Evolutionary conservation across 1,140 invertebrate species (phyloP).

Genomic region (Doryteuthis pealeii): DNA sequence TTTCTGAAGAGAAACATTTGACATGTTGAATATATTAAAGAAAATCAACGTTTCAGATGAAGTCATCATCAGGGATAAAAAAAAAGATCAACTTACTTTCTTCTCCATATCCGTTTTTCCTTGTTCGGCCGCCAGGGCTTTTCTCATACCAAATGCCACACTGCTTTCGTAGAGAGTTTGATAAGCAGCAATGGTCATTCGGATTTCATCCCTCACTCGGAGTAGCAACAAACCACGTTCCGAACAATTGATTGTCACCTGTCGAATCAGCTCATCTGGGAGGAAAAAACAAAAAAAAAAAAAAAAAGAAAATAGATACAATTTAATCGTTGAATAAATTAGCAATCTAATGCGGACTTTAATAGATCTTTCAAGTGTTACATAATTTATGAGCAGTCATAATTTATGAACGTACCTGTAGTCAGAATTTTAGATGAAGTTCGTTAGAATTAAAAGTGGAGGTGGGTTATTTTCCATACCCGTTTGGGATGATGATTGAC

Average conservation of each 20-base stretch:
- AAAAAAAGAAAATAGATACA: no score
- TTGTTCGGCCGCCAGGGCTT: slow-evolving; percentile 81
- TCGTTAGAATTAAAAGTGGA: no score
- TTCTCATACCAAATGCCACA: slow-evolving; percentile 96
- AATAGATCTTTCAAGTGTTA: no score
- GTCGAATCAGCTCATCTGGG: slow-evolving; percentile 85
- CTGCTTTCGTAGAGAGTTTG: slow-evolving; percentile 94
- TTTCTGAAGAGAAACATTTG: no score
- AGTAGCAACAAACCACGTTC: slow-evolving; percentile 92
- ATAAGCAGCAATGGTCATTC: slow-evolving; percentile 94
- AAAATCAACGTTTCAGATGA: no score
- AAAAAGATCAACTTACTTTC: slow-evolving; percentile 43
- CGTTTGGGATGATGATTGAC: background rate
- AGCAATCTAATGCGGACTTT: background rate
- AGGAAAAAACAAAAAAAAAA: background rate
- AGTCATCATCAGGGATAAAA: no score
- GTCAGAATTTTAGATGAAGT: no score
- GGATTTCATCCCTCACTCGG: slow-evolving; percentile 90
- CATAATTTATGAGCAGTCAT: no score
- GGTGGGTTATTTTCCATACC: no score
- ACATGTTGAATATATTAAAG: no score
- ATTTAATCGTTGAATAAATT: no score
- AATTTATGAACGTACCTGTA: no score
- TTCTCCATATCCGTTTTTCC: slow-evolving; percentile 73
- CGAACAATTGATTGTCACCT: slow-evolving; percentile 96